Conservation (phyloP, 2,888 invertebrate species). For the Aethes cnicana region DNA sequence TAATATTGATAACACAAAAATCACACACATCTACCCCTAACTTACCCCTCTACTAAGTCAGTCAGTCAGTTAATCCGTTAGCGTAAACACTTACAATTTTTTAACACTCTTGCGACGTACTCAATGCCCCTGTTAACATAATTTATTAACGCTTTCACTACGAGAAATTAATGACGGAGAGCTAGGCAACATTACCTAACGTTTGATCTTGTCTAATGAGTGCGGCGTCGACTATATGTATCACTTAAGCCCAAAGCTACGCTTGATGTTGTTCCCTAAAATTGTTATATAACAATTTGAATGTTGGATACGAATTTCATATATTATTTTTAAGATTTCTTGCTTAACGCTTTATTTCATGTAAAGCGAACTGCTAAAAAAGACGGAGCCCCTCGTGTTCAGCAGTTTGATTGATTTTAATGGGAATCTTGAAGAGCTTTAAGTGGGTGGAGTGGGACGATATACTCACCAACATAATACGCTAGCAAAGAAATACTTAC, state of each 20-base stretch:
- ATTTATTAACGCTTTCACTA: constrained; percentile 39
- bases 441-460: background rate
- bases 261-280: no score
- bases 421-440: background rate
- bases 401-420: constrained; percentile 19
- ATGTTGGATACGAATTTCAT: no score
- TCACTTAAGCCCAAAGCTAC: constrained; percentile 45
- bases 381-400: background rate
- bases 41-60: no score
- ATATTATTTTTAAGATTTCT: no score
- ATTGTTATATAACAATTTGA: no score
- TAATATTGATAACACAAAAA: no score
- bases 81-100: constrained; percentile 8
- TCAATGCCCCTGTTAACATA: constrained; percentile 37
- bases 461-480: background rate
- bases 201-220: constrained; percentile 65
- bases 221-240: constrained; percentile 48
- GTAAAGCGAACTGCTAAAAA: no score
- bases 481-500: background rate
- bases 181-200: constrained; percentile 32
- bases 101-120: constrained; percentile 15
- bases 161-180: constrained; percentile 39
- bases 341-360: no score
- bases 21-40: no score
- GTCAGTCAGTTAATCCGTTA: no score